Evolutionary conservation across 2,113 vertebrate species (phyloP), one percentile per base, ranked within the genome.

Genomic region (Rostratula benghalensis): DNA sequence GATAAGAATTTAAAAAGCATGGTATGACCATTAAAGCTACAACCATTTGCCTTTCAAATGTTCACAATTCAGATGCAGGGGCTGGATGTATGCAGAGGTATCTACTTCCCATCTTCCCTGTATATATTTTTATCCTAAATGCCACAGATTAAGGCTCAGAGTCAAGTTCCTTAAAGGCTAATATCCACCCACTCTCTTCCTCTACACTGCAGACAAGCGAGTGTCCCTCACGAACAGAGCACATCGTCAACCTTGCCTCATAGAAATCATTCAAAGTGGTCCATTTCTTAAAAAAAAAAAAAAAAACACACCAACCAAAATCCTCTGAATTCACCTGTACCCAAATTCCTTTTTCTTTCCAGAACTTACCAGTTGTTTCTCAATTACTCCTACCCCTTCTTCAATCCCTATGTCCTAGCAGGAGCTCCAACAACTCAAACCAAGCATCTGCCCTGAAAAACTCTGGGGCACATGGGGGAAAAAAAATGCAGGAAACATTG

Each of bases 391-490:
- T 1, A 50, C 10, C 13, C 37, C 17, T 89, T 43, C 56, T 53
- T 24, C 90, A n/a, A 27, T 48, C 23, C 13, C 19, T 19, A 54
- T 9, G 41, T 43, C 63, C 43, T 21, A 91, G 56, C n/a, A 96
- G 2, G 11, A 89, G 43, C 56, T 89, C 20, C 43, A n/a, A 74
- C 25, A 89, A 45, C 50, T 53, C 70, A 88, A 61, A 51, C 21
- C 33, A 80, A 31, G 4, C 23, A 53, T 4, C n/a, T 21, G 83
- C 7, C 13, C 21, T 48, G 39, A 93, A 81, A 78, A 83, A 51
- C 39, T 46, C 19, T 10, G 46, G 11, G 60, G 23, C 9, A 60
- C 37, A 28, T 22, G 1, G 1, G 1, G 1, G 4, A 5, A 68
- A 35, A 51, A 45, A 41, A 63, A 37, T 1, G 33, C 13, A 73